Conservation (phyloP, 2,113 vertebrate genomes). For the Otolemur garnettii region DNA sequence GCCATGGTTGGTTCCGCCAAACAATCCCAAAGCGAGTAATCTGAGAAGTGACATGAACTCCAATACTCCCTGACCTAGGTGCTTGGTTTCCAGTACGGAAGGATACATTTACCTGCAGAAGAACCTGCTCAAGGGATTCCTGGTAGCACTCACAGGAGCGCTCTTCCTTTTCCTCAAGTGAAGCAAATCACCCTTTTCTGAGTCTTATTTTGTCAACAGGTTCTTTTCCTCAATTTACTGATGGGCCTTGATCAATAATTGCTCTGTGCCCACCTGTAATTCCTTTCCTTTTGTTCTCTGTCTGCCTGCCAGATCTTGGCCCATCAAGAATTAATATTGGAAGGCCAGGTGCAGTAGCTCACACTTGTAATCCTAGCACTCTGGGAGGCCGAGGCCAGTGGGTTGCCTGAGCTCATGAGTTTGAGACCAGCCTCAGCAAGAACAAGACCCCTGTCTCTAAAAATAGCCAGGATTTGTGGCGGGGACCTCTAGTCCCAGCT, state of each 20-base stretch:
- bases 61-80: not conserved
- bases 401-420: no score
- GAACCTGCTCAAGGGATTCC: not conserved
- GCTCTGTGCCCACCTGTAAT: not conserved
- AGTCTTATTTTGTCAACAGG: not conserved
- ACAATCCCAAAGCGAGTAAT: slow-evolving; percentile 57
- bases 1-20: not conserved
- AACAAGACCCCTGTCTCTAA: no score
- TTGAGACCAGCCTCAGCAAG: no score
- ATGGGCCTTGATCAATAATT: not conserved
- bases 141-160: not conserved
- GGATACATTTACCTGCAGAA: not conserved
- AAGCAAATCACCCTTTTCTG: not conserved
- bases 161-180: not conserved
- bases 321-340: not conserved
- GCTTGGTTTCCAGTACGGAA: not conserved
- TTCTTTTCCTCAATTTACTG: not conserved
- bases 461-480: no score
- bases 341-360: not conserved
- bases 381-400: no score
- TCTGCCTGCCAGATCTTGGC: not conserved
- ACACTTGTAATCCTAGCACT: no score
- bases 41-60: slow-evolving; percentile 59
- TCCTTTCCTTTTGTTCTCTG: not conserved
- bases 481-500: no score